Percentiles rank a stretch among this genome's conserved stretches.
Conservation (phyloP, 2,797 vertebrate genomes). For the Sebastes oblongus region DNA sequence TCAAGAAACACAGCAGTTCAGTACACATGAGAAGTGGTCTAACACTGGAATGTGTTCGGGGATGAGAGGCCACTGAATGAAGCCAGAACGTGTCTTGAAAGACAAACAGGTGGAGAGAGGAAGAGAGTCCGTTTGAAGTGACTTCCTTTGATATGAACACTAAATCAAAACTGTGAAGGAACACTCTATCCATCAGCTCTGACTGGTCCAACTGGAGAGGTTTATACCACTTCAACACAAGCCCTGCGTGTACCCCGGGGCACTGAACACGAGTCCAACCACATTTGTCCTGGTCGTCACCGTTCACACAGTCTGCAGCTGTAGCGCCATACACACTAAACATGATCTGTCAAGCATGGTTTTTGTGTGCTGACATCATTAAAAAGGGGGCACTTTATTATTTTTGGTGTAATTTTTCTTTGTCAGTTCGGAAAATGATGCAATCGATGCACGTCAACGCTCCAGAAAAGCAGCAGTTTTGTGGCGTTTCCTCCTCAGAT, state of each 20-base stretch:
- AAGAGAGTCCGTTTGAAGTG: neutral
- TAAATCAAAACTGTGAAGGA: neutral
- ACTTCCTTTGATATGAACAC: neutral
- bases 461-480: neutral
- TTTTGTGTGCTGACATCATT: neutral
- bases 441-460: neutral
- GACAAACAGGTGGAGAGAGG: constrained; percentile 9
- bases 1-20: neutral
- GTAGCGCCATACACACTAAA: neutral
- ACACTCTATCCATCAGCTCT: neutral
- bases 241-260: neutral
- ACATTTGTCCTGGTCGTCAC: neutral
- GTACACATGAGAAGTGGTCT: too few relatives aligned
- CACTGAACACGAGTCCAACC: neutral
- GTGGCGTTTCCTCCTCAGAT: neutral
- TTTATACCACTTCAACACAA: neutral
- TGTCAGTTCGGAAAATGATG: neutral
- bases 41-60: neutral
- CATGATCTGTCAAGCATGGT: neutral
- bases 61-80: constrained; percentile 13
- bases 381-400: neutral
- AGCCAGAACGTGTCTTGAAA: constrained; percentile 28
- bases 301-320: neutral
- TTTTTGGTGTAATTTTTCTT: neutral
- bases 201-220: neutral